These are phyloP conservation scores for Bovichtus diacanthus DNA, from an alignment of 2,797 vertebrate species.

Conservation along the genomic window DNA sequence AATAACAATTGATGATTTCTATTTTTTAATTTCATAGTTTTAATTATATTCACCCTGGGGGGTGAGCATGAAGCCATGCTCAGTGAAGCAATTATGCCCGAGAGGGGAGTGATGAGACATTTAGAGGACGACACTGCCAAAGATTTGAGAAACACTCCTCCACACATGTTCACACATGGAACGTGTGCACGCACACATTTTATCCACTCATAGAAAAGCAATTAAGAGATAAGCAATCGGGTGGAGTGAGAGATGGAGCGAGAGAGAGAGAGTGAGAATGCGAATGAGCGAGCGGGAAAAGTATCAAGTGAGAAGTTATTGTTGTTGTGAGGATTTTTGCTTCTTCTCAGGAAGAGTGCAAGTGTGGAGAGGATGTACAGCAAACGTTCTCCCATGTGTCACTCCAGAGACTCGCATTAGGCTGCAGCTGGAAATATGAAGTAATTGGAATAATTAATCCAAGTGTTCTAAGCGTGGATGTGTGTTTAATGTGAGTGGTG, in stretches of 20 bases:
- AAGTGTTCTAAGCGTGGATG: background rate
- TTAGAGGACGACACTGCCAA: constrained; percentile 61
- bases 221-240: constrained; percentile 73
- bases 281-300: constrained; percentile 17
- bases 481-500: constrained; percentile 11
- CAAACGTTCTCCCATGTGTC: constrained; percentile 44
- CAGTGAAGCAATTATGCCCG: constrained; percentile 63
- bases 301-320: constrained; percentile 43
- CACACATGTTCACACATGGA: constrained; percentile 10
- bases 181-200: constrained; percentile 27
- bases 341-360: constrained; percentile 48
- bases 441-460: constrained; percentile 36
- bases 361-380: constrained; percentile 29
- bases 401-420: constrained; percentile 18
- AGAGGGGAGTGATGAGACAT: constrained; percentile 68
- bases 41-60: constrained; percentile 61
- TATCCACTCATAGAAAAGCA: constrained; percentile 69
- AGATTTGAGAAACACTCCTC: constrained; percentile 47
- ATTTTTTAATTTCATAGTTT: constrained; percentile 61
- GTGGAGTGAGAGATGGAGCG: constrained; percentile 40
- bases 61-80: constrained; percentile 26
- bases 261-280: background rate
- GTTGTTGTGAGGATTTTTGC: constrained; percentile 48
- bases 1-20: constrained; percentile 55
- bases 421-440: constrained; percentile 37